Conservation (phyloP, 2,113 vertebrate genomes). For the Guaruba guarouba region DNA sequence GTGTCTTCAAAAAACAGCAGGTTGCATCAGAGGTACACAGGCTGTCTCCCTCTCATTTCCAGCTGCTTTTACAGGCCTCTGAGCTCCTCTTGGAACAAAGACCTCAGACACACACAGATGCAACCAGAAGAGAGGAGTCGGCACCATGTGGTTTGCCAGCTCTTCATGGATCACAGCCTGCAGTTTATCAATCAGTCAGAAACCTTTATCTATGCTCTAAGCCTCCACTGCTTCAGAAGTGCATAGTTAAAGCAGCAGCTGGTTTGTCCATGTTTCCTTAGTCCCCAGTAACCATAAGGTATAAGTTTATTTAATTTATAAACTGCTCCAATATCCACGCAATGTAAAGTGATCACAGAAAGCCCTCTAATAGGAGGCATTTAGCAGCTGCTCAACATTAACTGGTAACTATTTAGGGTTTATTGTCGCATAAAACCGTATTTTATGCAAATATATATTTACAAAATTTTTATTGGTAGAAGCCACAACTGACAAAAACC, state of each 20-base stretch:
- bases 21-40: background rate
- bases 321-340: background rate
- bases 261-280: background rate
- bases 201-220: slow-evolving; percentile 3
- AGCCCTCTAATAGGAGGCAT: background rate
- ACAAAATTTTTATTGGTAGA: background rate
- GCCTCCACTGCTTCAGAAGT: background rate
- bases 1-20: background rate
- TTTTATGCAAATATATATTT: background rate
- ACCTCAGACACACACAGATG: slow-evolving; percentile 23
- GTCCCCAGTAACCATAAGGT: background rate
- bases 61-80: slow-evolving; percentile 23
- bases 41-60: background rate
- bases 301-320: background rate
- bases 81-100: slow-evolving; percentile 33
- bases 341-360: background rate
- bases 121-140: slow-evolving; percentile 5
- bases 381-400: background rate
- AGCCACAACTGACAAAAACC: background rate
- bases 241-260: background rate
- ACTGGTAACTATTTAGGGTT: background rate
- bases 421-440: background rate
- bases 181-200: background rate
- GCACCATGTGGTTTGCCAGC: slow-evolving; percentile 43
- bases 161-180: slow-evolving; percentile 46